Conservation (phyloP, 2,797 vertebrate genomes). For the Sebastes miniatus region DNA sequence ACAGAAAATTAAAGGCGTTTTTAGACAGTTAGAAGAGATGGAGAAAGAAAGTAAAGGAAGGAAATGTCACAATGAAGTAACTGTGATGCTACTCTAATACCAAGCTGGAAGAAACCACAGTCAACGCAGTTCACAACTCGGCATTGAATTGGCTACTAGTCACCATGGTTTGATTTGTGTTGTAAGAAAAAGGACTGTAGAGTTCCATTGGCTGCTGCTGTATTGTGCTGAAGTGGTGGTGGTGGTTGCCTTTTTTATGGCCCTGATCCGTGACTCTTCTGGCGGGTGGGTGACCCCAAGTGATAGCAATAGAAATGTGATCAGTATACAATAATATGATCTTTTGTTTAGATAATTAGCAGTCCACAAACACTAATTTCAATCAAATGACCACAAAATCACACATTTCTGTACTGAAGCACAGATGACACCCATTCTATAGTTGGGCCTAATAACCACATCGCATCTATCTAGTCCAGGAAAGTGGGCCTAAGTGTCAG, state of each 20-base stretch:
- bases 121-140: slow-evolving; percentile 30
- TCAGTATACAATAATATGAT: slow-evolving; percentile 49
- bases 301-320: slow-evolving; percentile 54
- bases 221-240: slow-evolving; percentile 41
- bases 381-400: slow-evolving; percentile 63
- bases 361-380: slow-evolving; percentile 64
- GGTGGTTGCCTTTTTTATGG: slow-evolving; percentile 5
- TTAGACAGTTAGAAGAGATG: slow-evolving; percentile 7
- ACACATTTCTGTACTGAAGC: slow-evolving; percentile 60
- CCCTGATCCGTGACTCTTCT: slow-evolving; percentile 26
- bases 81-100: slow-evolving; percentile 43
- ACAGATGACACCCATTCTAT: slow-evolving; percentile 68
- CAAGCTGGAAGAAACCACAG: slow-evolving; percentile 41
- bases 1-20: slow-evolving; percentile 52
- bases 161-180: slow-evolving; percentile 32
- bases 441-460: slow-evolving; percentile 60
- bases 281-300: slow-evolving; percentile 19
- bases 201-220: slow-evolving; percentile 41
- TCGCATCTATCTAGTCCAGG: slow-evolving; percentile 54
- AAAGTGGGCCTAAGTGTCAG: slow-evolving; percentile 40
- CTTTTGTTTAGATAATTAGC: slow-evolving; percentile 56
- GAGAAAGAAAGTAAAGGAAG: slow-evolving; percentile 8
- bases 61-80: slow-evolving; percentile 17
- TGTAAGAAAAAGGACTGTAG: slow-evolving; percentile 18
- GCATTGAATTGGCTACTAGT: slow-evolving; percentile 47